Evolutionary conservation across 1,140 invertebrate genomes (phyloP), one percentile per base, ranked within the genome.

Genomic region (Vanessa tameamea): DNA sequence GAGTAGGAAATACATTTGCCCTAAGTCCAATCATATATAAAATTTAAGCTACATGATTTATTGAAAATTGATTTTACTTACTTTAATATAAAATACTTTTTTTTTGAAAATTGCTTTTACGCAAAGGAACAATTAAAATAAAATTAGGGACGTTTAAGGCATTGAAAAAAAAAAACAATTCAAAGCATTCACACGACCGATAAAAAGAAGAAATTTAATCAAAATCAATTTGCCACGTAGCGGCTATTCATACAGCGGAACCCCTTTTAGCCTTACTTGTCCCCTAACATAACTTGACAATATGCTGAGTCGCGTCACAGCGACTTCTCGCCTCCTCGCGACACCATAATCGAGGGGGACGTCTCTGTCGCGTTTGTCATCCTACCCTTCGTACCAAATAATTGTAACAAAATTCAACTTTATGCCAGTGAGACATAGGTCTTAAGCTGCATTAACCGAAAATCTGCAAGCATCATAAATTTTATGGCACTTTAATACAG

Each of bases 401-500:
- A 8, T n/a, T 12, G 1, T 8, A 57, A n/a, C 48, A 26, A 65
- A 72, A 55, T 48, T 48, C 43, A 51, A 59, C 68, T 59, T 69
- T 61, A 20, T 8, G 0, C 23, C 0, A 0, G 9, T 8, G 13
- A 0, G 8, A 0, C 0, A 23, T 73, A 86, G 65, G 75, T 59
- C 61, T n/a, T 37, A 78, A 73, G 77, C 64, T 82, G 0, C 15
- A 15, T 43, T 57, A 55, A 12, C 1, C 43, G 1, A 63, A 79
- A 77, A 78, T 86, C 78, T 78, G 88, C 86, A 89, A 87, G 89
- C 87, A 79, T 87, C 87, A 92, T 92, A 91, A 90, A 90, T 90
- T 92, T 91, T 90, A 92, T 91, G 84, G 84, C 85, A 83, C 82
- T 92, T 90, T 92, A 90, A 92, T 91, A 90, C 86, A 88, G 89